Percentiles rank a stretch among this genome's conserved stretches.
These are phyloP conservation scores for Macrosoma leucophasiata DNA, from an alignment of 2,888 invertebrate genomes.

Conservation along the genomic window DNA sequence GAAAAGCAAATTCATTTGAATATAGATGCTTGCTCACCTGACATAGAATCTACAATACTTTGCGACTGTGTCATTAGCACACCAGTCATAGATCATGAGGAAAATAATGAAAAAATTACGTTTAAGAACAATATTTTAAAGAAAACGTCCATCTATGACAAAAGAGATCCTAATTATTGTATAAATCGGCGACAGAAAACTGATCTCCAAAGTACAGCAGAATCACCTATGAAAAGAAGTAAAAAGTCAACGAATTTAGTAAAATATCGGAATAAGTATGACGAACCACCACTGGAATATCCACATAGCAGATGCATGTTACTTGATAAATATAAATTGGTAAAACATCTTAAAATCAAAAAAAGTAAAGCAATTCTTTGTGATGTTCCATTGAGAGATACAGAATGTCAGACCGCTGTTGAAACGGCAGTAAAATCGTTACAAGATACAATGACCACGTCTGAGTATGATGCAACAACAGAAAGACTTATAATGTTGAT, in stretches of 20 bases:
- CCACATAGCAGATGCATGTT: conserved; percentile 47
- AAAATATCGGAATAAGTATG: conserved; percentile 46
- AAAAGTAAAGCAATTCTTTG: conserved; percentile 16
- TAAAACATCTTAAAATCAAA: conserved; percentile 16
- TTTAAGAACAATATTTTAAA: too few relatives aligned
- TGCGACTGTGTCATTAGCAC: conserved; percentile 27
- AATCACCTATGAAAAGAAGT: conserved; percentile 42
- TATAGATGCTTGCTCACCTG: conserved; percentile 29
- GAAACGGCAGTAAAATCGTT: conserved; percentile 30
- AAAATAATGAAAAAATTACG: conserved; percentile 12
- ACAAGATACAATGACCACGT: conserved; percentile 33
- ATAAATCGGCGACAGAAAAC: too few relatives aligned
- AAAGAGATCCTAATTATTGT: too few relatives aligned
- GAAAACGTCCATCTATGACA: too few relatives aligned
- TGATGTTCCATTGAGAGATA: conserved; percentile 26
- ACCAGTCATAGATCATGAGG: conserved; percentile 7
- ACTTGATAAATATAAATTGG: conserved; percentile 36
- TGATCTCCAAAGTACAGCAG: too few relatives aligned
- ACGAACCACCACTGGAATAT: conserved; percentile 45
- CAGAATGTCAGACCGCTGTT: conserved; percentile 33
- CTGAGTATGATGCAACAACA: conserved; percentile 44
- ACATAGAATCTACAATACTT: conserved; percentile 22
- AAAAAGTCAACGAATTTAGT: conserved; percentile 58
- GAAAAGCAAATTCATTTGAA: conserved; percentile 45
- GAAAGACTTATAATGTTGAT: conserved; percentile 40